Evolutionary conservation across 1,140 invertebrate genomes (phyloP), one percentile per base, ranked within the genome.

Genomic region (Bombus confusus): DNA sequence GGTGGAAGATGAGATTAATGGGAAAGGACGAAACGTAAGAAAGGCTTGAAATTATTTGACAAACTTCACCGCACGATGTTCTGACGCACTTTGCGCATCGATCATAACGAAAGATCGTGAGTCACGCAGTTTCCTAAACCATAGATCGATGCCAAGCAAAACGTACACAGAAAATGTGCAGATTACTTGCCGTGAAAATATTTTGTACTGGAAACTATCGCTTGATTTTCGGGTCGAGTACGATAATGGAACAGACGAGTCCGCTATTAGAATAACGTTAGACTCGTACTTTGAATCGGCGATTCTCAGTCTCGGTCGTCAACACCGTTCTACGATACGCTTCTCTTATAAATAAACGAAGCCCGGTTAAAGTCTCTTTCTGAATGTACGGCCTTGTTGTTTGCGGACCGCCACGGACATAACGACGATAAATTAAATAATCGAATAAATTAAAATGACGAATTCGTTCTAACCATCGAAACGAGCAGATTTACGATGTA

Each of bases 261-360:
- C 15, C 2, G 6, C 31, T 31, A 64, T 31, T 64, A 15, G 2
- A 64, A n/a, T 31, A 31, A 64, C n/a, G n/a, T 64, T 15, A 31
- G 47, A 31, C 13, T 0, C 68, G 66, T 22, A 84, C 76, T 79
- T 84, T 71, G 66, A 84, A 62, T 78, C 39, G 1, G 3, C 31
- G 31, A 59, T 41, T 79, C 43, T 79, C 34, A n/a, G 28, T 47
- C 10, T 31, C 12, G 5, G 37, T 18, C 3, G 15, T 84, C 39
- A 74, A 76, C 37, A n/a, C 52, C 34, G 41, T 78, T 39, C 37
- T 43, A 31, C 66, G 39, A 62, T 69, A 57, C 75, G 13, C n/a
- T n/a, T 1, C 22, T 77, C 47, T 77, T 62, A n/a, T 41, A 84
- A 69, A 59, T 69, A 77, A 76, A 83, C 62, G 62, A 71, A 41